A percentile compares a stretch with the other conserved stretches of the same genome.
phyloP scores from a whole-genome alignment of 2,113 vertebrate genomes.

The rabbit (Oryctolagus cuniculus) region mOryCun1.1 NC_091438.1:58366501-58367000 shows the following conservation, averaged over 20 bases:
- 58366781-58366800: slow-evolving; percentile 68
- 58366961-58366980: not conserved
- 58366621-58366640: slow-evolving; percentile 31
- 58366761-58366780: slow-evolving; percentile 68
- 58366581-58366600: not conserved
- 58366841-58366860: not conserved
- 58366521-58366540: not conserved
- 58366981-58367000: not conserved
- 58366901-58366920: not conserved
- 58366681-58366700: slow-evolving; percentile 82
- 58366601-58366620: slow-evolving; percentile 1
- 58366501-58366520: not conserved
- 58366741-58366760: slow-evolving; percentile 75
- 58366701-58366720: slow-evolving; percentile 85
- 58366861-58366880: not conserved
- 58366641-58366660: slow-evolving; percentile 39
- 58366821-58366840: slow-evolving; percentile 53
- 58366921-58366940: not conserved
- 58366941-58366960: not conserved
- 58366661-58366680: slow-evolving; percentile 73
- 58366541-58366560: not conserved
- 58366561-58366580: not conserved
- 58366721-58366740: slow-evolving; percentile 84
- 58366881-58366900: not conserved
- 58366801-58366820: slow-evolving; percentile 64